These are phyloP conservation scores for Pachyramphus minor DNA, from an alignment of 2,113 vertebrate genomes.

Conservation along the genomic window DNA sequence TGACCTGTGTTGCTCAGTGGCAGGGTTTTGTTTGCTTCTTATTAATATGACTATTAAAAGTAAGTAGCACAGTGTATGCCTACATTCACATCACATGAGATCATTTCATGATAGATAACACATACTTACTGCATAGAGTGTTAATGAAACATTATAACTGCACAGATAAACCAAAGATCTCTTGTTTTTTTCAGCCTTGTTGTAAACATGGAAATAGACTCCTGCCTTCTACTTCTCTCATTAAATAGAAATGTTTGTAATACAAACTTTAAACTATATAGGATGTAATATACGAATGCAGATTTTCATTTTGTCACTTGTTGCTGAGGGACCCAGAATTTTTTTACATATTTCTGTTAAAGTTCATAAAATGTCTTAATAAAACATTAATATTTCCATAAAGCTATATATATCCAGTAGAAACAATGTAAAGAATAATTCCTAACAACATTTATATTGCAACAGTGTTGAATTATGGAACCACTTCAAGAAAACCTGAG, in stretches of 20 bases:
- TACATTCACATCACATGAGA: background rate
- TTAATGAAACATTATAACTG: background rate
- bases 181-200: background rate
- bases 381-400: background rate
- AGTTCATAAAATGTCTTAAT: no score
- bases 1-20: background rate
- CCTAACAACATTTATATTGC: background rate
- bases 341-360: no score
- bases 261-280: background rate
- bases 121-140: background rate
- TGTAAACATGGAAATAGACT: background rate
- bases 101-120: background rate
- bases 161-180: background rate
- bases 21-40: background rate
- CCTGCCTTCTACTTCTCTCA: background rate
- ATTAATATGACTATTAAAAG: background rate
- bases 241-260: background rate
- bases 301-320: background rate
- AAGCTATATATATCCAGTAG: background rate
- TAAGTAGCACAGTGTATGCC: background rate
- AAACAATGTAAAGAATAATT: background rate
- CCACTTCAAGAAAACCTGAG: background rate
- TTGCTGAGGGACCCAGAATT: background rate
- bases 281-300: background rate
- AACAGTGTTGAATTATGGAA: background rate